Conservation (phyloP, 2,797 vertebrate species). For the Pelodytes ibericus region DNA sequence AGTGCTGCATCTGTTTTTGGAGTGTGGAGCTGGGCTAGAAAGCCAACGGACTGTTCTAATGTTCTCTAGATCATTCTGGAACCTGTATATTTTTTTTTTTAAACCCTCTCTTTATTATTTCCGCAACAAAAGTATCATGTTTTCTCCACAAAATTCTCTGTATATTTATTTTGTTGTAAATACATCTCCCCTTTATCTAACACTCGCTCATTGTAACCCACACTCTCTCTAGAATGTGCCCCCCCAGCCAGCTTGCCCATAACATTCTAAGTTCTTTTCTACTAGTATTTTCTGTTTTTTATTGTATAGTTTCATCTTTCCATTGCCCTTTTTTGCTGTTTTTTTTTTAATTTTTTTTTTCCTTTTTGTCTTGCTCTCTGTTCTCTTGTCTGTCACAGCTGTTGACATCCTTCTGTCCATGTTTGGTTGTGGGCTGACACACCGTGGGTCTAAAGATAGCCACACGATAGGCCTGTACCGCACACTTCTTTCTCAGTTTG, state of each 20-base stretch:
- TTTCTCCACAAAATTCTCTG: too few species aligned
- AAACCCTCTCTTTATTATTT: not conserved
- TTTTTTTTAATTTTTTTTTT: not conserved
- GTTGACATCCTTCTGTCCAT: slow-evolving; percentile 42
- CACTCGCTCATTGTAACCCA: not conserved
- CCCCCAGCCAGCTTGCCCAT: not conserved
- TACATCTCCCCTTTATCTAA: not conserved
- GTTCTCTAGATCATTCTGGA: not conserved
- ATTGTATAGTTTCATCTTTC: not conserved
- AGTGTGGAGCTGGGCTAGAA: not conserved
- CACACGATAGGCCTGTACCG: slow-evolving; percentile 14
- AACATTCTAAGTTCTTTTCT: too few species aligned
- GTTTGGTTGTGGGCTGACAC: slow-evolving; percentile 42
- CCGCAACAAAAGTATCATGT: too few species aligned
- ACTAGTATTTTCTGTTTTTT: not conserved
- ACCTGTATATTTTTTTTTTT: not conserved
- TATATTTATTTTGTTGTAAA: not conserved
- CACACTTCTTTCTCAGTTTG: not conserved
- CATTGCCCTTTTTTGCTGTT: not conserved
- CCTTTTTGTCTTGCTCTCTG: not conserved
- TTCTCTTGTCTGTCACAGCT: slow-evolving; percentile 30
- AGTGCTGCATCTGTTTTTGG: not conserved
- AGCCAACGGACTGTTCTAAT: not conserved
- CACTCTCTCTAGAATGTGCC: not conserved
- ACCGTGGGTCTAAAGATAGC: slow-evolving; percentile 39